Percentiles rank a stretch among this genome's conserved stretches.
These are phyloP conservation scores for Gallinago jamesoni DNA, from an alignment of 2,113 vertebrate species.

Conservation along the genomic window DNA sequence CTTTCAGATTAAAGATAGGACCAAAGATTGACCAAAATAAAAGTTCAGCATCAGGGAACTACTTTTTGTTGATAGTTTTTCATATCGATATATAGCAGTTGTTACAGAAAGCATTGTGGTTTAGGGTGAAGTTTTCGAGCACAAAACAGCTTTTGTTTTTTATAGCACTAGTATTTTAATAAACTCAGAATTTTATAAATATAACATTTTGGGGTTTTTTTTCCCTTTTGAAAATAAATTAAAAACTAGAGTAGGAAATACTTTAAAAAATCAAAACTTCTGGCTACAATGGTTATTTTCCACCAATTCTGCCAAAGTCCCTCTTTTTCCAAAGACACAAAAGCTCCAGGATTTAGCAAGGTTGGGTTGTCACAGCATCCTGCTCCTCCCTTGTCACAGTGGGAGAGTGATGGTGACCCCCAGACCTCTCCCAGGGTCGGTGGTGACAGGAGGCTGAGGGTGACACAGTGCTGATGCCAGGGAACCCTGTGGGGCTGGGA, in stretches of 20 bases:
- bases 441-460: fast-evolving
- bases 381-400: not conserved
- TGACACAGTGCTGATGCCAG: not conserved
- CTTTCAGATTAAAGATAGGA: not conserved
- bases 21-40: not conserved
- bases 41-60: not conserved
- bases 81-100: not conserved
- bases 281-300: not conserved
- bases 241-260: not conserved
- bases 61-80: not conserved
- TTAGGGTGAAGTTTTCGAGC: not conserved
- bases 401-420: not conserved
- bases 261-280: not conserved
- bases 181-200: not conserved
- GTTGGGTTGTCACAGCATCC: not conserved
- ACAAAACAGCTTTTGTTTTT: not conserved
- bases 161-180: not conserved
- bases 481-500: not conserved
- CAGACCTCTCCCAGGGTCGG: not conserved
- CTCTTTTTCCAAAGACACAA: not conserved
- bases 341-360: not conserved
- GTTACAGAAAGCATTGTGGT: not conserved
- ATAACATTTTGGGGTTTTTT: not conserved
- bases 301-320: not conserved
- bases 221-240: not conserved